These are phyloP conservation scores for Microcebus tavaratra DNA, from an alignment of 2,113 vertebrate species.

Conservation along the genomic window DNA sequence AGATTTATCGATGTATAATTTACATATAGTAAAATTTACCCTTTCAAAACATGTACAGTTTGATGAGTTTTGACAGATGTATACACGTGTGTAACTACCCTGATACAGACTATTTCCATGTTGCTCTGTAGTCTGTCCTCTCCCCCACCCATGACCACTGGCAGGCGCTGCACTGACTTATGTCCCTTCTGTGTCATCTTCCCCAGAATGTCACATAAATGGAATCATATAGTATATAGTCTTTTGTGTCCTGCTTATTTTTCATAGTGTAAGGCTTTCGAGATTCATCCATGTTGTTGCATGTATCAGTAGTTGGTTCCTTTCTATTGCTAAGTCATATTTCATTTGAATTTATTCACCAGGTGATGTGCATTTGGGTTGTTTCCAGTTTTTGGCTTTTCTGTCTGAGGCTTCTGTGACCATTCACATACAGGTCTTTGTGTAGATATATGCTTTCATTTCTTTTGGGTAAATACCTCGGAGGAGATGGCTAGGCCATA, in stretches of 20 bases:
- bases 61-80: not conserved
- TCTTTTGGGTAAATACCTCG: not conserved
- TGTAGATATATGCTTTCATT: not conserved
- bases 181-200: not conserved
- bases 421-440: not conserved
- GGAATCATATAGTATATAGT: not conserved
- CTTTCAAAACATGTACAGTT: not conserved
- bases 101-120: not conserved
- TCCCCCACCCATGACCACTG: not conserved
- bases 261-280: not conserved
- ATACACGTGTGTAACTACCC: not conserved
- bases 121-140: not conserved
- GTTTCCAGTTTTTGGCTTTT: constrained; percentile 11
- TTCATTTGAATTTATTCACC: not conserved
- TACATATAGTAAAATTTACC: not conserved
- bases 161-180: not conserved
- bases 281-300: not conserved
- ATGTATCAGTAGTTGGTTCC: not conserved
- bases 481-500: not conserved
- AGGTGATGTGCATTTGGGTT: not conserved
- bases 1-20: not conserved
- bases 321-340: not conserved
- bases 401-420: not conserved
- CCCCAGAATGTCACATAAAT: not conserved
- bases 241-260: not conserved